Percentiles rank a stretch among this genome's conserved stretches.
These are phyloP conservation scores for Silurus meridionalis DNA, from an alignment of 2,113 vertebrate species.

Conservation along the genomic window DNA sequence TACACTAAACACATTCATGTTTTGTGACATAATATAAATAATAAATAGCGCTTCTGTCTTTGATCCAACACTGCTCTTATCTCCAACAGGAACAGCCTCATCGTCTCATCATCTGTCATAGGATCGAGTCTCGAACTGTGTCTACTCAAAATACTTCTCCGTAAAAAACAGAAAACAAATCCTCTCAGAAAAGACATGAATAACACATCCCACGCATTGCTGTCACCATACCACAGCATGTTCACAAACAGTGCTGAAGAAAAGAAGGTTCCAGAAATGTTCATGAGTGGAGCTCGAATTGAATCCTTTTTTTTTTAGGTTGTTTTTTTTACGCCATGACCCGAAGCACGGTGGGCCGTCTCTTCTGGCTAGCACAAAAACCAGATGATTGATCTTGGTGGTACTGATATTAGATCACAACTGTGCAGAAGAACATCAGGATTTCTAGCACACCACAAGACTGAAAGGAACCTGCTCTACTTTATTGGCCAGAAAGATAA, in stretches of 20 bases:
- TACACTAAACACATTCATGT: not conserved
- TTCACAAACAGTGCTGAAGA: conserved; percentile 23
- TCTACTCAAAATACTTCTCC: not conserved
- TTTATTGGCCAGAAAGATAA: conserved; percentile 44
- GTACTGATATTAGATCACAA: conserved; percentile 32
- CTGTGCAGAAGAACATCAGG: conserved; percentile 47
- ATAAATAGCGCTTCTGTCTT: not conserved
- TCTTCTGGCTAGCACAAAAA: not conserved
- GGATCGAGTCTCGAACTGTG: not conserved
- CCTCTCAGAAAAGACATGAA: not conserved
- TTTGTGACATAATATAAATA: not conserved
- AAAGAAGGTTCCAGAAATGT: not conserved
- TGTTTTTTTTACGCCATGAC: not conserved
- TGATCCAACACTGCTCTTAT: not conserved
- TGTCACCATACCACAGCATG: not conserved
- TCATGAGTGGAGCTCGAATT: conserved; percentile 28
- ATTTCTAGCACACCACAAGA: not conserved
- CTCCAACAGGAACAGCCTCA: not conserved
- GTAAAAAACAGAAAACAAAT: not conserved
- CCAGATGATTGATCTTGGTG: not conserved
- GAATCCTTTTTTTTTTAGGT: not conserved
- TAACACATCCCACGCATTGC: not conserved
- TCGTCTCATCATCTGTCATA: not conserved
- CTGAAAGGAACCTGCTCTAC: conserved; percentile 47
- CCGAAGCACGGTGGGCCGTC: not conserved